Evolutionary conservation across 2,797 vertebrate species (phyloP), one percentile per base, ranked within the genome.

Genomic region (Pipistrellus kuhlii): DNA sequence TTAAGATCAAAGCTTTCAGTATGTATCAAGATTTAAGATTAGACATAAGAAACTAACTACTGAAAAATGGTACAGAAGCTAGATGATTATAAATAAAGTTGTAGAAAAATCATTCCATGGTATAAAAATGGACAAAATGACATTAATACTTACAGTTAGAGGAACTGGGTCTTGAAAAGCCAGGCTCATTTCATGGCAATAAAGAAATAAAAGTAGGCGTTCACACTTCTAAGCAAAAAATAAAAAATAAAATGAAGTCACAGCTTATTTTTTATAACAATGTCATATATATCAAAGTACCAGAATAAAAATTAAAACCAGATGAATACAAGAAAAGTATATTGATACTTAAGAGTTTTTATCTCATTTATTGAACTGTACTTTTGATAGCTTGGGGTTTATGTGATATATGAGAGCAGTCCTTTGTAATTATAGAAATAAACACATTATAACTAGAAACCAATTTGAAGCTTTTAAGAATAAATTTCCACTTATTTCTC

Each of bases 121-220:
- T 85, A 8, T 51, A n/a, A 88, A 77, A 72, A 69, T 41, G 69
- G 25, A 76, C 7, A 90, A 80, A 35, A 69, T 41, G 25, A 77
- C 27, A 59, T 27, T 62, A 77, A 90, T 96, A 98, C 98, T 89
- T 98, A 99, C 98, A 62, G 98, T 98, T 51, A 98, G 97, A 97
- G 98, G 98, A 95, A 98, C 98, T 51, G 98, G 98, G 92, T 99
- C 98, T 91, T 98, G 98, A 97, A 99, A 98, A 95, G 98, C 98
- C 94, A 98, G 97, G 89, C 98, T 99, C 98, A 98, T 98, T 98
- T 99, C 98, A 81, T 98, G 98, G 88, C 98, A 99, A 95, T 98
- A 99, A 95, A 98, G 98, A 94, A 98, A 98, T 0, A 99, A 96
- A 87, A 99, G 97, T 82, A 99, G 94, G 62, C 98, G 98, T 93